Evolutionary conservation across 1,140 invertebrate genomes (phyloP).

Genomic region (Drosophila yakuba): DNA sequence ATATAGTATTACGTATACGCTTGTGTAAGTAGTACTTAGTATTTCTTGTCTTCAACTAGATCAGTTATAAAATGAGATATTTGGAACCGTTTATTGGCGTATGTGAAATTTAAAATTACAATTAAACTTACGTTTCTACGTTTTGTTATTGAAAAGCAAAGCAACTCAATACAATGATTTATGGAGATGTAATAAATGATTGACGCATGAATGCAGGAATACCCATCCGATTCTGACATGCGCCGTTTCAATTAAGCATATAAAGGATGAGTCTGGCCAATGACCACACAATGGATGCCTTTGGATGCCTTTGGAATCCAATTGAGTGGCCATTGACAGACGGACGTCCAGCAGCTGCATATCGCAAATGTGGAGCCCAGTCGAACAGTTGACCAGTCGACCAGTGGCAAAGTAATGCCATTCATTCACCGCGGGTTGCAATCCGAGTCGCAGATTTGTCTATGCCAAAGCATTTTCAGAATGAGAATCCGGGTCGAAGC

Average conservation of each 20-base stretch:
- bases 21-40: neutral
- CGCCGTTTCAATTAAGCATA: slow-evolving; percentile 56
- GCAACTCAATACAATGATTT: neutral
- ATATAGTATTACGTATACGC: neutral
- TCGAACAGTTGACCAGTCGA: neutral
- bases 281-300: slow-evolving; percentile 41
- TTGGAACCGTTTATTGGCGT: neutral
- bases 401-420: slow-evolving; percentile 38
- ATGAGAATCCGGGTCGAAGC: neutral
- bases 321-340: slow-evolving; percentile 46
- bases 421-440: slow-evolving; percentile 38
- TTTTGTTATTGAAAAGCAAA: too few relatives aligned
- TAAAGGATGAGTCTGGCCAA: slow-evolving; percentile 19
- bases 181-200: neutral
- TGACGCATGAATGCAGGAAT: neutral
- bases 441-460: slow-evolving; percentile 36
- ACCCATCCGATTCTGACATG: neutral
- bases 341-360: slow-evolving; percentile 6
- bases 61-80: neutral
- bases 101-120: neutral
- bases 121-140: too few relatives aligned
- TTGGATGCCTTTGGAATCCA: slow-evolving; percentile 39
- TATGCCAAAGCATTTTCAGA: slow-evolving; percentile 47
- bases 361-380: slow-evolving; percentile 11
- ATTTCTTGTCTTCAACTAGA: neutral